Percentiles rank a stretch among this genome's conserved stretches.
Conservation (phyloP, 92 coral and sea anemone species). For the Siderastrea siderea region DNA sequence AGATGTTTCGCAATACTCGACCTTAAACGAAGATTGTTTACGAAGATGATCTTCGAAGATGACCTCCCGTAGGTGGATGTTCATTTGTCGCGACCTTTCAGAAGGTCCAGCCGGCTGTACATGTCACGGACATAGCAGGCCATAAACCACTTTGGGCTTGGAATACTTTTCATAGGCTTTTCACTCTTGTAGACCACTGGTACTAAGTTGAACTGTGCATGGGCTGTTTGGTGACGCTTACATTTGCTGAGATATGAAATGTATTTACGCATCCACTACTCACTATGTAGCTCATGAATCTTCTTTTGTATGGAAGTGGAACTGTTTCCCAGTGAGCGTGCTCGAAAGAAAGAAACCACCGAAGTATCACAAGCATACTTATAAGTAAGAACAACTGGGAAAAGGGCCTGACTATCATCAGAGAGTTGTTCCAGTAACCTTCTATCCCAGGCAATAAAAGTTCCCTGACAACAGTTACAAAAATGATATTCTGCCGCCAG, state of each 20-base stretch:
- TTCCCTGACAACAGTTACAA: slow-evolving; percentile 52
- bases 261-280: slow-evolving; percentile 63
- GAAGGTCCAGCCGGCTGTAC: background rate
- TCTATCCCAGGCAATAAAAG: slow-evolving; percentile 66
- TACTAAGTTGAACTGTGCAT: background rate
- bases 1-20: too few species aligned
- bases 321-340: slow-evolving; percentile 59
- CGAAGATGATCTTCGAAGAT: too few species aligned
- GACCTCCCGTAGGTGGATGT: too few species aligned
- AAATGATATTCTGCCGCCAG: slow-evolving; percentile 60
- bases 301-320: slow-evolving; percentile 53
- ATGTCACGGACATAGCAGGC: background rate
- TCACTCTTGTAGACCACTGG: background rate
- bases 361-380: slow-evolving; percentile 56
- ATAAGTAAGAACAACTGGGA: slow-evolving; percentile 41
- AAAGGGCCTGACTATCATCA: slow-evolving; percentile 10
- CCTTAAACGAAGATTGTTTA: too few species aligned
- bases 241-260: slow-evolving; percentile 43
- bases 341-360: slow-evolving; percentile 45
- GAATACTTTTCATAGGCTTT: background rate
- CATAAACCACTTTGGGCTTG: background rate
- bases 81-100: too few species aligned
- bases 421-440: slow-evolving; percentile 45
- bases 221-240: slow-evolving; percentile 32
- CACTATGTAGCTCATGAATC: slow-evolving; percentile 62